phyloP scores from a whole-genome alignment of 2,888 invertebrate species.

The Caenorhabditis sp. region DNA sequence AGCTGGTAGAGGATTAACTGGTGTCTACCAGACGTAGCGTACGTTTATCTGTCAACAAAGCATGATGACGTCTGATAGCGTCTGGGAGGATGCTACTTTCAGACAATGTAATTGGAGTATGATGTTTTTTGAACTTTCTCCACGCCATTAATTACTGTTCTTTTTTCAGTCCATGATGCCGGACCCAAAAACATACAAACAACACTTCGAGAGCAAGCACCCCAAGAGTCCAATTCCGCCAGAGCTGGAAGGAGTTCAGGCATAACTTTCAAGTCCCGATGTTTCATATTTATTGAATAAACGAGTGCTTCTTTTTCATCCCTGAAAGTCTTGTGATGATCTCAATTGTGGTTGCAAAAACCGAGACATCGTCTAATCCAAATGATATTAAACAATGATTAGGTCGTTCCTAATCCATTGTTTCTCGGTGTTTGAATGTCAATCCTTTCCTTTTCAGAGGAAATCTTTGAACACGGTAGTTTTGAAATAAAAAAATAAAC shows the following conservation, averaged over 20 bases:
- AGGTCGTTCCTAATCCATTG: slow-evolving; percentile 19
- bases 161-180: slow-evolving; percentile 88
- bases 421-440: neutral
- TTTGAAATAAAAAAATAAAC: too few species aligned
- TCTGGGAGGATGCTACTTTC: slow-evolving; percentile 1
- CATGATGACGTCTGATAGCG: slow-evolving; percentile 20
- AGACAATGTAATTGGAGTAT: neutral
- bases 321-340: slow-evolving; percentile 3
- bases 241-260: slow-evolving; percentile 81
- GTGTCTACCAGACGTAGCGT: neutral
- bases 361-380: slow-evolving; percentile 1
- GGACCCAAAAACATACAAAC: slow-evolving; percentile 98
- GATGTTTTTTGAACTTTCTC: slow-evolving; percentile 13
- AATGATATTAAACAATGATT: slow-evolving; percentile 14
- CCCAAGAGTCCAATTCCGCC: slow-evolving; percentile 93
- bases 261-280: slow-evolving; percentile 1
- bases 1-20: slow-evolving; percentile 19
- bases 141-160: slow-evolving; percentile 9
- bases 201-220: slow-evolving; percentile 99
- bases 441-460: neutral
- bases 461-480: too few species aligned
- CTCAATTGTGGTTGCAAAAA: neutral
- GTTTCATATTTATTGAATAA: neutral
- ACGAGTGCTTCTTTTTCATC: slow-evolving; percentile 9
- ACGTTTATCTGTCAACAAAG: too few species aligned